Evolutionary conservation across 30 jellyfish, hydroid and myxozoan genomes (phyloP), one percentile per base, ranked within the genome.

Genomic region (Aurelia sp.): DNA sequence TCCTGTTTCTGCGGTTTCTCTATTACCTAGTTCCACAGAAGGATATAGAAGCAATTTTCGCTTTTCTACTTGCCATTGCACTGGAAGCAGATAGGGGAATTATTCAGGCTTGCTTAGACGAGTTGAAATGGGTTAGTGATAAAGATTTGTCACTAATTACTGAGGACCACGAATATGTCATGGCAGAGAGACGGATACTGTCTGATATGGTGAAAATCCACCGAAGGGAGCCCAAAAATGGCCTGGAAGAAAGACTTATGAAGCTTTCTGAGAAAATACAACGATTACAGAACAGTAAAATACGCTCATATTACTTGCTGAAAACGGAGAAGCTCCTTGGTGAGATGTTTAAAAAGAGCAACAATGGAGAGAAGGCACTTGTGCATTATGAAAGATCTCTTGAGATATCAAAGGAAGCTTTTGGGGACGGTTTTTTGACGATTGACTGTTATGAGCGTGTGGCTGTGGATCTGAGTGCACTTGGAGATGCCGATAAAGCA

Each of bases 371-470:
- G 30, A 59, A 16, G 58, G 69, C 82, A 72, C 18, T 18, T 2
- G 11, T 21, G 21, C 57, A 72, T 19, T 52, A 5, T 11, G 62
- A 72, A 11, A 18, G 0, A 13, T n/a, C 50, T 18, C n/a, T 23
- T 16, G 44, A 48, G 3, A 16, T 72, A 41, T 72, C 82, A 10
- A 48, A 19, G 19, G 22, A 72, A 41, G 58, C 69, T 9, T 72
- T 72, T 47, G 82, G 82, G n/a, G 82, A n/a, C 20, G 50, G 69
- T 72, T 72, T 47, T 72, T 72, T 31, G 82, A 40, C 82, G 4
- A 40, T 72, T 72, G 82, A 72, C 22, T 22, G 68, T 18, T 72
- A 44, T 72, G 51, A 41, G 21, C 18, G 30, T n/a, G 53, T 40
- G 33, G 50, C n/a, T 31, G 30, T 15, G 16, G 57, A 1, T 13